Evolutionary conservation across 1,140 invertebrate species (phyloP).

Genomic region (Drosophila prosaltans): DNA sequence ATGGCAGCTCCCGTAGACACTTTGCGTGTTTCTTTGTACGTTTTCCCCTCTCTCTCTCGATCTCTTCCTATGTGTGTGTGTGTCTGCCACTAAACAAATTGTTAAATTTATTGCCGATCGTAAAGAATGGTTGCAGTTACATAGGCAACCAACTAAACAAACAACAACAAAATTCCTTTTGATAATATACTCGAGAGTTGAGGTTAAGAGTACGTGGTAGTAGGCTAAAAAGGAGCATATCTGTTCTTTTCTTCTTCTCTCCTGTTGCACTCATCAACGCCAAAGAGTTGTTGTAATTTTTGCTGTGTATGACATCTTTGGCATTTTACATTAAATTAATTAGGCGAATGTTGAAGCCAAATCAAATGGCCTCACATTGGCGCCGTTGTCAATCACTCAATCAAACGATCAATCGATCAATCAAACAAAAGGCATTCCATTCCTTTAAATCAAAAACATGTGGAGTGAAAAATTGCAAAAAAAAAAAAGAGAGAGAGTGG

Average conservation of each 20-base stretch:
- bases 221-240: neutral
- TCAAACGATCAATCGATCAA: slow-evolving; percentile 71
- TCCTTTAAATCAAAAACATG: slow-evolving; percentile 37
- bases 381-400: slow-evolving; percentile 80
- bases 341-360: slow-evolving; percentile 68
- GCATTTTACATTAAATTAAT: slow-evolving; percentile 75
- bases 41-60: slow-evolving; percentile 15
- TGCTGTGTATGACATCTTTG: slow-evolving; percentile 50
- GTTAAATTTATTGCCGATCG: slow-evolving; percentile 79
- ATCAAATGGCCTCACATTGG: slow-evolving; percentile 61
- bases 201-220: neutral
- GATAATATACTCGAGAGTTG: slow-evolving; percentile 44
- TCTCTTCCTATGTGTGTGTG: slow-evolving; percentile 24
- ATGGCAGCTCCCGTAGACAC: slow-evolving; percentile 69
- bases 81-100: slow-evolving; percentile 76
- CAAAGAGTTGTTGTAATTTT: neutral
- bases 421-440: slow-evolving; percentile 57
- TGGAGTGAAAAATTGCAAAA: slow-evolving; percentile 60
- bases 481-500: too few species aligned
- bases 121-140: slow-evolving; percentile 74
- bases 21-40: slow-evolving; percentile 33
- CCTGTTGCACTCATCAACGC: neutral
- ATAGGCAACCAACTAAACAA: slow-evolving; percentile 40
- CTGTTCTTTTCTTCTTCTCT: too few species aligned
- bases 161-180: slow-evolving; percentile 31